Evolutionary conservation across 2,113 vertebrate species (phyloP), one percentile per base, ranked within the genome.

Genomic region (Solea solea): DNA sequence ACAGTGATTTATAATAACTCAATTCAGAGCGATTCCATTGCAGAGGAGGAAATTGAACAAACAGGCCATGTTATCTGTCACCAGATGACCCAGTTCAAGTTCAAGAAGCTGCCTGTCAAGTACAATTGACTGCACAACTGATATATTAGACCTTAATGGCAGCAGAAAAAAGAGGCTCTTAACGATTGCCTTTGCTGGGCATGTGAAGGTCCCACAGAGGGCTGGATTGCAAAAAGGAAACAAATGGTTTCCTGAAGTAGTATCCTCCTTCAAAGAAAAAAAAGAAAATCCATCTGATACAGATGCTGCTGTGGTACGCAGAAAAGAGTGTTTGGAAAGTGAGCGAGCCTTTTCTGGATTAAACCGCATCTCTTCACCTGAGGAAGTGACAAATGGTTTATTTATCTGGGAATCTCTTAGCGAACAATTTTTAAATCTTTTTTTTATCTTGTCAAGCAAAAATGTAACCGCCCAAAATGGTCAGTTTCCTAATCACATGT

Each of bases 141-240:
- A 94, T 93, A 90, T 88, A 93, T 94, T 94, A 94, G 88, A 92
- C 92, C 89, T 93, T 94, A 93, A 92, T 90, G 88, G 72, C 89
- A 82, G 69, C 78, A 86, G 78, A 65, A 85, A 71, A 93, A 91
- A 78, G 81, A 91, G 81, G 82, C 76, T 84, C 87, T 89, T 94
- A 93, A 93, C 70, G 56, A 91, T 72, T 91, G 81, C 73, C 72
- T 91, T 92, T 89, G 78, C 80, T 89, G 85, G 72, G 53, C 82
- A 72, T 86, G 87, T 89, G 90, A 94, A 94, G 90, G 44, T 78
- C 72, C 91, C 90, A 9, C 40, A 70, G 91, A 85, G 74, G 85
- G 84, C 65, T 68, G 58, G 76, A 84, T 82, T 84, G 86, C 87
- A 87, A 72, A 86, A 72, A 84, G 77, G 82, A 88, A 90, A 90